phyloP scores from a whole-genome alignment of 2,113 vertebrate species.

The Camelus dromedarius region DNA sequence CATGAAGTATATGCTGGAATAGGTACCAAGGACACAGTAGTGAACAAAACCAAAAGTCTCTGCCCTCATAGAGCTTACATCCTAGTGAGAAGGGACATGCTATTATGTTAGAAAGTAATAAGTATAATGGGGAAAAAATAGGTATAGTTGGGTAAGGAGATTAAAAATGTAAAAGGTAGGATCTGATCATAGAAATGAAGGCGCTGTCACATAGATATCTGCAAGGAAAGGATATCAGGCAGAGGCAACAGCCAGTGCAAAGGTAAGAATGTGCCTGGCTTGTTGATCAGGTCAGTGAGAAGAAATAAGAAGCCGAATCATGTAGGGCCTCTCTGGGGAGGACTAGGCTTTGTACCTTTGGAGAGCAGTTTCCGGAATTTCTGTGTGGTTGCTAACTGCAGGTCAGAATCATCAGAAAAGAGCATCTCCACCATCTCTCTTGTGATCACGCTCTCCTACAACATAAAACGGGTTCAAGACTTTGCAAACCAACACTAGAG shows the following conservation, averaged over 20 bases:
- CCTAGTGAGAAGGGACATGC: background rate
- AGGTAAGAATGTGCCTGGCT: background rate
- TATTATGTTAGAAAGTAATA: background rate
- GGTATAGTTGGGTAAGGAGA: background rate
- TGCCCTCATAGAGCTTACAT: background rate
- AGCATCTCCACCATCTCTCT: constrained; percentile 99
- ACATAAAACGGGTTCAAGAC: constrained; percentile 62
- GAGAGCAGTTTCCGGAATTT: constrained; percentile 98
- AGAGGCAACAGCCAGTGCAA: background rate
- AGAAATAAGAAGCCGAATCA: constrained; percentile 6
- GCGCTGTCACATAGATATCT: background rate
- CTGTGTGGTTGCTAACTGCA: constrained; percentile 96
- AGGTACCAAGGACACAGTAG: background rate
- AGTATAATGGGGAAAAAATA: background rate
- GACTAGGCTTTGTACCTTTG: constrained; percentile 91
- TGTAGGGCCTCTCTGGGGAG: background rate
- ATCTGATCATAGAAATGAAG: background rate
- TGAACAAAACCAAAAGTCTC: constrained; percentile 15
- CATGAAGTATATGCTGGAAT: background rate
- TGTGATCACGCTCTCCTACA: constrained; percentile 96
- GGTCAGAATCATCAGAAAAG: constrained; percentile 97
- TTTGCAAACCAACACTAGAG: constrained; percentile 48
- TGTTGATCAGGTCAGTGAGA: background rate
- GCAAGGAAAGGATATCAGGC: background rate
- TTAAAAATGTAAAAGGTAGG: background rate